These are phyloP conservation scores for Drosophila sturtevanti DNA, from an alignment of 1,140 invertebrate genomes.

Conservation along the genomic window DNA sequence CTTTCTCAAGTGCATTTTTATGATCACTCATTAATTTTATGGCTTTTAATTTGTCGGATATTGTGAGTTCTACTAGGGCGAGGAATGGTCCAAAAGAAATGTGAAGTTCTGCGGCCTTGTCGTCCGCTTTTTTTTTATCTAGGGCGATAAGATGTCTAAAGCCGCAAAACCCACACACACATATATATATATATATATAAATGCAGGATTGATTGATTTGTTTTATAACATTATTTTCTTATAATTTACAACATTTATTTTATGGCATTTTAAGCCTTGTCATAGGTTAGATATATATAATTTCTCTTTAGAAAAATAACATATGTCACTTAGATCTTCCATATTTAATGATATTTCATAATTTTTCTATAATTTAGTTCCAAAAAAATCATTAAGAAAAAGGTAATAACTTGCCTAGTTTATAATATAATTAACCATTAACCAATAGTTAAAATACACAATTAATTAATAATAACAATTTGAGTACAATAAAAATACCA, in stretches of 20 bases:
- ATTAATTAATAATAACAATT: too few relatives aligned
- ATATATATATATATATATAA: neutral
- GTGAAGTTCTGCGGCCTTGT: constrained; percentile 23
- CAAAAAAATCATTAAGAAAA: neutral
- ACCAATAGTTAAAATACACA: too few relatives aligned
- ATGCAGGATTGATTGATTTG: constrained; percentile 29
- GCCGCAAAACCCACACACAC: constrained; percentile 35
- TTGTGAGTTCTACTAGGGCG: constrained; percentile 33
- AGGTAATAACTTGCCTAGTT: neutral
- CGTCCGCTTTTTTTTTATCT: neutral
- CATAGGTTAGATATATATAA: neutral
- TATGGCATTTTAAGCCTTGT: neutral
- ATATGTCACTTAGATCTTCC: too few relatives aligned
- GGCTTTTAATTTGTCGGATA: constrained; percentile 73
- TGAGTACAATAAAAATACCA: too few relatives aligned
- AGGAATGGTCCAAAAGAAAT: neutral
- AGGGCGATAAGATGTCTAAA: constrained; percentile 31
- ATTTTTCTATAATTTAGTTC: too few relatives aligned
- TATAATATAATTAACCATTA: neutral
- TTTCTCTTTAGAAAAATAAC: neutral
- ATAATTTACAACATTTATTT: neutral
- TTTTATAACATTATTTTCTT: neutral
- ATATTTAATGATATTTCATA: too few relatives aligned
- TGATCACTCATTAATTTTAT: constrained; percentile 77
- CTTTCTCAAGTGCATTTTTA: constrained; percentile 72